A percentile compares a stretch with the other conserved stretches of the same genome.
Evolutionary conservation across 1,140 invertebrate species (phyloP).

Genomic region (Drosophila bocqueti): DNA sequence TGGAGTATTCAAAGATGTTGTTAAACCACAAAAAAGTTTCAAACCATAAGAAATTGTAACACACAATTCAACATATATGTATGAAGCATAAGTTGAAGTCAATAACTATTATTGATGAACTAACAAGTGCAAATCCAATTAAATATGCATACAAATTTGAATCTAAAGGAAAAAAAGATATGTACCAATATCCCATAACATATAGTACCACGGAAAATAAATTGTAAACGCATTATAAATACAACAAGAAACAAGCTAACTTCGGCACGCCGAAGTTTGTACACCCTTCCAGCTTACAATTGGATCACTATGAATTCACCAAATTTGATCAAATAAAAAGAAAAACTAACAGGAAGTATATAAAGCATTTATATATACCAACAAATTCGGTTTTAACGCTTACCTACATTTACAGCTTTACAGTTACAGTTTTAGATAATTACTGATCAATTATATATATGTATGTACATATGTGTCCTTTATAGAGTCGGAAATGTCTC

Average conservation of each 20-base stretch:
- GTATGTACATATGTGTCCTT: too few relatives aligned
- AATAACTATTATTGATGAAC: not conserved
- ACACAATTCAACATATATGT: not conserved
- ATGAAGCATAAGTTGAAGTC: not conserved
- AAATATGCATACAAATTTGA: not conserved
- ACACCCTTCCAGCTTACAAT: too few relatives aligned
- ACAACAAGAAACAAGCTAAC: not conserved
- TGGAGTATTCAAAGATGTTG: not conserved
- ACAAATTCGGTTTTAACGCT: too few relatives aligned
- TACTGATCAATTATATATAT: too few relatives aligned
- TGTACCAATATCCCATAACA: not conserved
- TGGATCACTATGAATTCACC: too few relatives aligned
- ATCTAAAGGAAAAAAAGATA: not conserved
- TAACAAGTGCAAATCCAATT: not conserved
- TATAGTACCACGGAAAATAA: not conserved
- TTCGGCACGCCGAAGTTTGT: too few relatives aligned
- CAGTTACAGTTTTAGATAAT: too few relatives aligned
- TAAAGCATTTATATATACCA: too few relatives aligned
- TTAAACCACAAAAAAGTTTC: slow-evolving; percentile 1
- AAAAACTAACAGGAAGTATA: too few relatives aligned
- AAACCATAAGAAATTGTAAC: not conserved
- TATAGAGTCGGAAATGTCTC: too few relatives aligned
- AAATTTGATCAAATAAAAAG: too few relatives aligned
- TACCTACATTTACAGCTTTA: too few relatives aligned
- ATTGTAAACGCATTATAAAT: not conserved